phyloP scores from a whole-genome alignment of 2,888 invertebrate genomes.

The Salticus scenicus region DNA sequence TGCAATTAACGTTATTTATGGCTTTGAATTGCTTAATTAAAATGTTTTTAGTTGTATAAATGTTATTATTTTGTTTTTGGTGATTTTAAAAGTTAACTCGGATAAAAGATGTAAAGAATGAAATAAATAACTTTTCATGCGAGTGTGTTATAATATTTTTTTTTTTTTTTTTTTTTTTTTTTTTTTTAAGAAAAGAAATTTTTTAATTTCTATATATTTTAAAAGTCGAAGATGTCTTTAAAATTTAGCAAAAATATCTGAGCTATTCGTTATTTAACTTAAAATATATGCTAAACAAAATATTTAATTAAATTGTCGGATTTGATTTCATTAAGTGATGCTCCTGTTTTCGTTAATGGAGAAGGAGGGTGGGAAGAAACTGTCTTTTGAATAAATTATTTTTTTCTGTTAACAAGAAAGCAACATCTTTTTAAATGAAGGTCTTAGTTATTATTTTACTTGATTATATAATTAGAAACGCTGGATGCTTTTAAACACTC shows the following conservation, averaged over 20 bases:
- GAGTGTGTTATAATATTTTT: background rate
- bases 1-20: slow-evolving; percentile 2
- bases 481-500: no score
- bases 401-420: background rate
- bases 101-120: background rate
- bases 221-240: background rate
- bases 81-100: background rate
- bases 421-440: background rate
- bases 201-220: no score
- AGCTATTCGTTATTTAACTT: background rate
- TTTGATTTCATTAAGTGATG: background rate
- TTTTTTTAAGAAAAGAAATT: background rate
- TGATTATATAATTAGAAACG: background rate
- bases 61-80: background rate
- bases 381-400: background rate
- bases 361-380: background rate
- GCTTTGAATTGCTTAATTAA: slow-evolving; percentile 7
- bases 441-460: background rate
- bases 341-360: background rate
- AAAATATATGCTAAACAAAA: background rate
- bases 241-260: background rate
- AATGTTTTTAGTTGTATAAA: background rate
- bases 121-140: background rate
- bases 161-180: no score
- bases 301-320: background rate